A percentile compares a stretch with the other conserved stretches of the same genome.
These are phyloP conservation scores for Phortica magna DNA, from an alignment of 2,888 invertebrate genomes.

Conservation along the genomic window DNA sequence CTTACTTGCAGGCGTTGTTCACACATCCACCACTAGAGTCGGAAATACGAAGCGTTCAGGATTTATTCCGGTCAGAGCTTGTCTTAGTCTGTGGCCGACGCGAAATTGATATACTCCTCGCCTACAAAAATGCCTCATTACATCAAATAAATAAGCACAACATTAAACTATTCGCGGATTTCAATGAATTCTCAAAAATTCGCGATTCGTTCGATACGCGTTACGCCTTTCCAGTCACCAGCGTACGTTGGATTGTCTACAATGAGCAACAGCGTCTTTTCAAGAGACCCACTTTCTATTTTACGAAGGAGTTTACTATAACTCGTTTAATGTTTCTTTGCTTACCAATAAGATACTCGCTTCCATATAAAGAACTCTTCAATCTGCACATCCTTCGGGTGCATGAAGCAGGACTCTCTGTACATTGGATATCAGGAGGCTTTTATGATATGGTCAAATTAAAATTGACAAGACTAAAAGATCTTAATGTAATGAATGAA, in stretches of 20 bases:
- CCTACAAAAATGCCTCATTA: background rate
- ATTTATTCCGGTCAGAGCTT: conserved; percentile 24
- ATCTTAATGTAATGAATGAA: conserved; percentile 37
- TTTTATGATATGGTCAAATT: conserved; percentile 51
- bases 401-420: conserved; percentile 45
- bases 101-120: conserved; percentile 10
- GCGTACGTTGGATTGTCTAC: conserved; percentile 48
- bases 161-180: conserved; percentile 12
- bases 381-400: conserved; percentile 49
- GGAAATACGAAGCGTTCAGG: conserved; percentile 24
- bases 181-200: conserved; percentile 5
- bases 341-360: conserved; percentile 45
- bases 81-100: no score
- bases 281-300: conserved; percentile 49
- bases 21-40: conserved; percentile 45
- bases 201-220: conserved; percentile 49
- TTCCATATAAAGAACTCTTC: conserved; percentile 56
- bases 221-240: conserved; percentile 49
- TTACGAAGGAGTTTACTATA: conserved; percentile 48
- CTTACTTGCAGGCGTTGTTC: conserved; percentile 55
- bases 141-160: background rate
- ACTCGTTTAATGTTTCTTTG: conserved; percentile 27
- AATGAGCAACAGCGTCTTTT: conserved; percentile 56
- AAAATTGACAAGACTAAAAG: conserved; percentile 25
- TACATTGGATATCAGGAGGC: conserved; percentile 44